Evolutionary conservation across 2,888 invertebrate species (phyloP).

Genomic region (Drosophila basisetae): DNA sequence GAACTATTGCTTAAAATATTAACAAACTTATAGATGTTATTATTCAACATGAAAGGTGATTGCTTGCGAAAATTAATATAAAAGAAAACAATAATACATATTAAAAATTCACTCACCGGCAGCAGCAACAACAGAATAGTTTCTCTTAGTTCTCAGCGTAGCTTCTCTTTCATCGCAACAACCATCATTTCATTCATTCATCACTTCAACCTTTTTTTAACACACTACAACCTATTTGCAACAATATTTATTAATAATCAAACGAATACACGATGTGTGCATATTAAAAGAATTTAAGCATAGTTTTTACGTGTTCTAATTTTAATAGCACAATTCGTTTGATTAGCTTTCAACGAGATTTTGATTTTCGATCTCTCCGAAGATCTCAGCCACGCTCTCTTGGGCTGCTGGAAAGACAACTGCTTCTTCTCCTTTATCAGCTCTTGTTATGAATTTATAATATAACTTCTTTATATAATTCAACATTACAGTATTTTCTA

Average conservation of each 20-base stretch:
- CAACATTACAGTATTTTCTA: neutral
- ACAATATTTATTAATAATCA: too few species aligned
- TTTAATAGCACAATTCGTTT: neutral
- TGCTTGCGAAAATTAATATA: neutral
- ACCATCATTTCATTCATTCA: neutral
- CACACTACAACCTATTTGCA: too few species aligned
- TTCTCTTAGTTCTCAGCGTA: neutral
- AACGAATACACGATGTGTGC: too few species aligned
- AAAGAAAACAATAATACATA: neutral
- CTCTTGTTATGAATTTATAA: too few species aligned
- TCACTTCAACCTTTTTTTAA: neutral
- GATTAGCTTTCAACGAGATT: neutral
- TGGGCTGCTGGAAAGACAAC: neutral
- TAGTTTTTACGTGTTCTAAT: neutral
- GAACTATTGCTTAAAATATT: neutral
- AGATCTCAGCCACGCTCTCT: neutral
- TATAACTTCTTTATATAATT: neutral
- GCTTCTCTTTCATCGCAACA: neutral
- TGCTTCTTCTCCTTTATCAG: neutral
- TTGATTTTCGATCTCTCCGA: neutral
- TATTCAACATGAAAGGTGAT: neutral
- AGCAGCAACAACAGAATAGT: neutral
- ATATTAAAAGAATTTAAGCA: neutral
- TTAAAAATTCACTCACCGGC: accelerated
- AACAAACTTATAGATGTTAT: neutral